phyloP scores from a whole-genome alignment of 2,888 invertebrate genomes.

The Microplitis deprimator region DNA sequence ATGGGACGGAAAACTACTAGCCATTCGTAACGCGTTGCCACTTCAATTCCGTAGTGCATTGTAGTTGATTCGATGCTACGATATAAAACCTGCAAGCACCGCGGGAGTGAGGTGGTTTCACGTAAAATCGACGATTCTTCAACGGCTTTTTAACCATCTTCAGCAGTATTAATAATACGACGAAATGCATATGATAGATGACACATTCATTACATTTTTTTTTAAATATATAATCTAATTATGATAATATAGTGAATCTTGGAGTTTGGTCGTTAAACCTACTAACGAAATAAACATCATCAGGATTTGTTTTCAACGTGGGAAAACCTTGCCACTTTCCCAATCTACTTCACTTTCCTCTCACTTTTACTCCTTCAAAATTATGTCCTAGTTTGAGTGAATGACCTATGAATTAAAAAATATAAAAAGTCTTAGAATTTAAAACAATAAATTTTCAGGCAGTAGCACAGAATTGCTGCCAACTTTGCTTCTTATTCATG shows the following conservation, averaged over 20 bases:
- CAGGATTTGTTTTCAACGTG: slow-evolving; percentile 63
- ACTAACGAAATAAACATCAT: slow-evolving; percentile 47
- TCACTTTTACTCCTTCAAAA: slow-evolving; percentile 25
- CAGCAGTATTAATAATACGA: slow-evolving; percentile 1
- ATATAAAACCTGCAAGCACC: slow-evolving; percentile 88
- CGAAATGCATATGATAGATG: too few species aligned
- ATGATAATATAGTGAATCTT: not conserved
- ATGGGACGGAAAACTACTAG: slow-evolving; percentile 38
- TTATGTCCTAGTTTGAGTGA: slow-evolving; percentile 15
- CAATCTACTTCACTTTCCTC: slow-evolving; percentile 38
- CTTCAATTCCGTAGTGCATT: slow-evolving; percentile 98
- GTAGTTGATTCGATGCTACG: slow-evolving; percentile 81
- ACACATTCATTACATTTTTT: not conserved
- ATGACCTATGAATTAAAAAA: not conserved
- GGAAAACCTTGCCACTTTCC: slow-evolving; percentile 60
- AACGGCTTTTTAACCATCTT: slow-evolving; percentile 18
- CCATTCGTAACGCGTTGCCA: slow-evolving; percentile 73
- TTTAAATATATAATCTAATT: slow-evolving; percentile 2
- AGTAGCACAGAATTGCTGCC: slow-evolving; percentile 78
- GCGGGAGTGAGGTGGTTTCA: slow-evolving; percentile 88
- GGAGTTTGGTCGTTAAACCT: not conserved
- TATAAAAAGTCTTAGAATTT: not conserved
- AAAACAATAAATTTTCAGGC: slow-evolving; percentile 69
- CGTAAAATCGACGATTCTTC: slow-evolving; percentile 58
- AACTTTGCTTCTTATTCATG: slow-evolving; percentile 92